Conservation (phyloP, 2,797 vertebrate genomes). For the Helicolenus hilgendorfi region DNA sequence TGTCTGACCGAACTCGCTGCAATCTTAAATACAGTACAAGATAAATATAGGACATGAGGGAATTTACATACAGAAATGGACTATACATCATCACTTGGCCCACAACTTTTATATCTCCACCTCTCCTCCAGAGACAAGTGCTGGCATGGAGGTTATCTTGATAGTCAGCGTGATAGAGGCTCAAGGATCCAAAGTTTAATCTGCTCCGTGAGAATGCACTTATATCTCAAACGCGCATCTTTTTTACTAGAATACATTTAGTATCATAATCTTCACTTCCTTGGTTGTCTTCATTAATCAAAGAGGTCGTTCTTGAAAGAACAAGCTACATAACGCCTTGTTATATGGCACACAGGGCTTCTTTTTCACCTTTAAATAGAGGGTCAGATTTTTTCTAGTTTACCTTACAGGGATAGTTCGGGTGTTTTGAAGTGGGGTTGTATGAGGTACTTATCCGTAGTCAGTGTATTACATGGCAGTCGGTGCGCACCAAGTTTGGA, state of each 20-base stretch:
- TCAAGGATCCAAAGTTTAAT: conserved; percentile 1
- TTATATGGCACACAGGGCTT: conserved; percentile 9
- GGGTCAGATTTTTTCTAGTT: background rate
- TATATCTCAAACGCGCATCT: conserved; percentile 9
- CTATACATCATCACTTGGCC: conserved; percentile 33
- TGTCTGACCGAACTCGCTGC: conserved; percentile 9
- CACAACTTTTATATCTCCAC: background rate
- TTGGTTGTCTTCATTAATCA: conserved; percentile 26
- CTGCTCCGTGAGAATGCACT: conserved; percentile 5
- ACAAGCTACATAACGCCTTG: conserved; percentile 49
- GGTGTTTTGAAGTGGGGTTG: too few species aligned
- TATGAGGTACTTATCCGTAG: too few species aligned
- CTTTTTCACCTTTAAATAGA: conserved; percentile 20
- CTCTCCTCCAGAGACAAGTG: conserved; percentile 8
- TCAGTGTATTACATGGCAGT: too few species aligned
- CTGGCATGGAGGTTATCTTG: conserved; percentile 32
- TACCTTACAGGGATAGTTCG: background rate
- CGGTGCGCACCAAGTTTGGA: too few species aligned
- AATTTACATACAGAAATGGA: conserved; percentile 46
- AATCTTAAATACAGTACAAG: conserved; percentile 58
- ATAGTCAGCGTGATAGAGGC: background rate
- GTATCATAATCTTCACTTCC: conserved; percentile 9
- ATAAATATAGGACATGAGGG: conserved; percentile 40
- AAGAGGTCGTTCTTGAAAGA: conserved; percentile 20
- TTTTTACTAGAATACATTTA: conserved; percentile 9